Percentiles rank a stretch among this genome's conserved stretches.
These are phyloP conservation scores for Tamandua tetradactyla DNA, from an alignment of 2,797 vertebrate species.

Conservation along the genomic window DNA sequence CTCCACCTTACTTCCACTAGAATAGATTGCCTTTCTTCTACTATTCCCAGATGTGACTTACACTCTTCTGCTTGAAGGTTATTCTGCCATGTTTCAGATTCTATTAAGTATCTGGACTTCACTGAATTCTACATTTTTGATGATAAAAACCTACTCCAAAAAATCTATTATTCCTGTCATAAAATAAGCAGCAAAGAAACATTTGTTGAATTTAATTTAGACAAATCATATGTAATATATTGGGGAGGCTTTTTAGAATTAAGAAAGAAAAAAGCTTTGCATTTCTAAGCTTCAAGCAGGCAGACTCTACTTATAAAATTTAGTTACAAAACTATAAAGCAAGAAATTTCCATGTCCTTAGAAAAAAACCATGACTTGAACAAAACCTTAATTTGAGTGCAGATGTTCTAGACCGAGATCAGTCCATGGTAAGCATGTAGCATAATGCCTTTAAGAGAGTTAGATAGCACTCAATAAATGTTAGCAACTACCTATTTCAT, in stretches of 20 bases:
- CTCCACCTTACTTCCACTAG: accelerated
- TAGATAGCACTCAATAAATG: not conserved
- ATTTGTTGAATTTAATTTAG: not conserved
- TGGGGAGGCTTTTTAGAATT: not conserved
- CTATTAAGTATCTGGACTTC: not conserved
- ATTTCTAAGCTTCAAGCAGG: not conserved
- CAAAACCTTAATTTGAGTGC: not conserved
- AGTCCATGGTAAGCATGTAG: not conserved
- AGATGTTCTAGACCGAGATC: not conserved
- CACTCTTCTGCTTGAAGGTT: not conserved
- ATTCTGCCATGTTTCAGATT: not conserved
- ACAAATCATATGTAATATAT: not conserved
- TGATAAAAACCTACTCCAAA: not conserved
- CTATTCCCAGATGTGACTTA: not conserved
- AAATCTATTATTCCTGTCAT: not conserved
- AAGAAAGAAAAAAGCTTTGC: not conserved
- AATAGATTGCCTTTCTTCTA: not conserved
- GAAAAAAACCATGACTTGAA: not conserved
- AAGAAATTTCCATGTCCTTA: not conserved
- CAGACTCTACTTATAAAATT: not conserved
- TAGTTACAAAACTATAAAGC: not conserved
- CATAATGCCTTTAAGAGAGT: not conserved
- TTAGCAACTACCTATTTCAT: not conserved
- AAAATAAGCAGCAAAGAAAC: slow-evolving; percentile 6
- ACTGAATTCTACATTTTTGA: not conserved